Base-by-base conservation (phyloP, 2,797 vertebrate species). In the Poecilia wingei region DNA sequence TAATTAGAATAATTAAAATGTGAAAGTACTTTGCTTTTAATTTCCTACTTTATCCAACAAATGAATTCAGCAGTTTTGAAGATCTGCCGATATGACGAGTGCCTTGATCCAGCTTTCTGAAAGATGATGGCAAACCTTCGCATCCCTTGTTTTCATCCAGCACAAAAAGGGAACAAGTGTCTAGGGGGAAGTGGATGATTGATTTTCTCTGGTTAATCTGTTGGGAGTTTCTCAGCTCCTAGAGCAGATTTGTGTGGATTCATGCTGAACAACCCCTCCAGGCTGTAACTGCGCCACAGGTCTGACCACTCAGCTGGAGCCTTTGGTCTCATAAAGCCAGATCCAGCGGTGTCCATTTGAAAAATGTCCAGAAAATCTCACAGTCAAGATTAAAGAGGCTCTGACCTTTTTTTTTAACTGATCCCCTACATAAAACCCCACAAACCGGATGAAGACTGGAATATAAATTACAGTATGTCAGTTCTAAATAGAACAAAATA, bases 1-100 rank as follows among this genome's bases (percentile, higher is more conserved):
- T 51, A 87, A 57, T 81, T 82, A 84, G 87, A 89, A 92, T 92
- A 94, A 95, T 92, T 90, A 91, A 86, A 93, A 82, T 64, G 90
- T 88, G 93, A 88, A 64, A 88, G 74, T 82, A 90, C 73, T 91
- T 77, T 14, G 77, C 80, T 79, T 82, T 81, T 71, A 49, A 72
- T 83, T 84, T 66, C 78, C 73, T 66, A 66, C 74, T 55, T 36
- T 31, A 20, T 71, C 82, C 66, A 76, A 78, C 47, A 74, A 76
- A 82, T 82, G 46, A 88, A 80, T 46, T n/a, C 7, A 0, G 25
- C 39, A 45, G 69, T 82, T 86, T 53, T 69, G 72, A 74, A 79
- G 31, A 68, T 73, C 41, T 7, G 36, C 39, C 72, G 83, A 73
- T 73, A 28, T 61, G 59, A 36, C 14, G 20, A 59, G 41, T 75